Conservation (phyloP, 30 jellyfish, hydroid and myxozoan genomes). For the Catostylus mosaicus region DNA sequence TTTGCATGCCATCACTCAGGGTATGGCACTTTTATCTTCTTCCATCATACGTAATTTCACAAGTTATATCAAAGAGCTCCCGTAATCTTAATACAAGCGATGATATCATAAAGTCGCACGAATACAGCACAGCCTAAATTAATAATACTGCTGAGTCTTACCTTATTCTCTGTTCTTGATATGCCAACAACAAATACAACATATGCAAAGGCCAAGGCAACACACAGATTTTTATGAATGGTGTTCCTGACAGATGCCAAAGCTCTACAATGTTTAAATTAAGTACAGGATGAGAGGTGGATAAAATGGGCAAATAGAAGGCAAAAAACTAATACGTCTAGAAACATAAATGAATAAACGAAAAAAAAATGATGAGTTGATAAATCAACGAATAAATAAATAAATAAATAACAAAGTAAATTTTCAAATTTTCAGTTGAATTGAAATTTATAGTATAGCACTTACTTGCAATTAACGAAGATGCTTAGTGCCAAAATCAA, state of each 20-base stretch:
- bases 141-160: too few species aligned
- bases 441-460: neutral
- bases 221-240: conserved; percentile 76
- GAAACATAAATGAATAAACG: neutral
- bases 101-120: too few species aligned
- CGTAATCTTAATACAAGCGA: too few species aligned
- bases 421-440: neutral
- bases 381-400: neutral
- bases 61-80: too few species aligned
- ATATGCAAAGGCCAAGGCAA: conserved; percentile 73
- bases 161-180: conserved; percentile 80
- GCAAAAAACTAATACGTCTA: neutral
- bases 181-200: conserved; percentile 83
- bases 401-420: neutral
- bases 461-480: conserved; percentile 77
- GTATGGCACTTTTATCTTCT: too few species aligned
- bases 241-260: conserved; percentile 78
- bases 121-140: too few species aligned
- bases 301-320: neutral
- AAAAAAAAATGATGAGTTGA: neutral
- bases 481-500: conserved; percentile 72
- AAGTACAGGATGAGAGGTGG: neutral
- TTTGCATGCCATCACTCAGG: too few species aligned
- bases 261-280: conserved; percentile 42
- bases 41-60: too few species aligned